These are phyloP conservation scores for Dryobota labecula DNA, from an alignment of 2,888 invertebrate species.

Conservation along the genomic window DNA sequence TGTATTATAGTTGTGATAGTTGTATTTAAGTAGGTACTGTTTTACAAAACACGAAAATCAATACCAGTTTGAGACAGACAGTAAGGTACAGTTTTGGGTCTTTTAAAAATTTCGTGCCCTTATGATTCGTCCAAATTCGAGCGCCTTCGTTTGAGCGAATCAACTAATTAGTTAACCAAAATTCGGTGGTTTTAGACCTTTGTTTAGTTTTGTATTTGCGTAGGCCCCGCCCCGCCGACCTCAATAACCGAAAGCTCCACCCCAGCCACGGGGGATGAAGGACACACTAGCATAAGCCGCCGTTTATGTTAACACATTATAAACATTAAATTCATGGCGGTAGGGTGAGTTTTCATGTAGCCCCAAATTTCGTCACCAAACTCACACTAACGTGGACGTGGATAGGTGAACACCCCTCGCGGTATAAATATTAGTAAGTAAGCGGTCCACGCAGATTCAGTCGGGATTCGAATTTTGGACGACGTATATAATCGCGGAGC, in stretches of 20 bases:
- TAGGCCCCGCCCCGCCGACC: conserved; percentile 76
- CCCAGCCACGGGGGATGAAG: conserved; percentile 72
- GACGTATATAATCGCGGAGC: conserved; percentile 47
- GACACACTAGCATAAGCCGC: conserved; percentile 56
- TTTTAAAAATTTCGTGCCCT: neutral
- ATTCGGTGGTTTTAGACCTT: neutral
- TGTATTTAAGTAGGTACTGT: no score
- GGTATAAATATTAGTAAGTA: conserved; percentile 83
- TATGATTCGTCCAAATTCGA: no score
- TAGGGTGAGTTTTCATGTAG: conserved; percentile 53
- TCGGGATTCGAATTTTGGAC: conserved; percentile 65
- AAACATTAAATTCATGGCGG: conserved; percentile 63
- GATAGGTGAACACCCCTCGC: conserved; percentile 75
- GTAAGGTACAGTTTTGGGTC: no score
- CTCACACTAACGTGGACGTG: conserved; percentile 59
- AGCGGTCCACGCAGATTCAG: conserved; percentile 69
- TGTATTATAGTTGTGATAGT: no score
- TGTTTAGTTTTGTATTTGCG: neutral
- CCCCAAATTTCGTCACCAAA: conserved; percentile 25
- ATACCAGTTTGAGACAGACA: neutral
- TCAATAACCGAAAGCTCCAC: conserved; percentile 77
- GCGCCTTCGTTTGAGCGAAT: neutral
- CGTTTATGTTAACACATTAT: conserved; percentile 57
- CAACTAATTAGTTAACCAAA: neutral
- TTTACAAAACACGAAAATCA: no score